phyloP scores from a whole-genome alignment of 1,140 invertebrate genomes.

The Bombus balteatus region DNA sequence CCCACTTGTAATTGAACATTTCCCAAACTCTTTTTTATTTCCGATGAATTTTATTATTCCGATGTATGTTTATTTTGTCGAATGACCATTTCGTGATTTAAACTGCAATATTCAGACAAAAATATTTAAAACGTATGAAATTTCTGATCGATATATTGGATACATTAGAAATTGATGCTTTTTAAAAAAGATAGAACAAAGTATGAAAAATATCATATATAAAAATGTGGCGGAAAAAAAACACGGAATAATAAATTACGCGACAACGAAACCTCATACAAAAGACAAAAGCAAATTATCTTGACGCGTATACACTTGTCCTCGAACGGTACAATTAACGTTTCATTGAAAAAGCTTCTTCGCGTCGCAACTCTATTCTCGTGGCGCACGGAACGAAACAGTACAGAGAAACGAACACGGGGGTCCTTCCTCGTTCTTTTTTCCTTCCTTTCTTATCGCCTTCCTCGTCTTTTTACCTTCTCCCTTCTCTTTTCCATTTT shows the following conservation, averaged over 20 bases:
- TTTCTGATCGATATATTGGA: no score
- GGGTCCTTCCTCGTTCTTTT: conserved; percentile 32
- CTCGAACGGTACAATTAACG: neutral
- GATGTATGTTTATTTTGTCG: no score
- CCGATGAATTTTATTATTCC: no score
- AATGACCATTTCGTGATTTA: no score
- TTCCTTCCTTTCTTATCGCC: conserved; percentile 28
- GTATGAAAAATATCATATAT: no score
- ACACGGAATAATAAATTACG: neutral
- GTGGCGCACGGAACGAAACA: conserved; percentile 23
- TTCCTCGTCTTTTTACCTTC: conserved; percentile 8
- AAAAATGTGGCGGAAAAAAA: neutral
- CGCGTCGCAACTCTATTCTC: conserved; percentile 19
- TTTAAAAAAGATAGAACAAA: no score
- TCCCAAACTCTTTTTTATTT: no score
- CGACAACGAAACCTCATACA: no score
- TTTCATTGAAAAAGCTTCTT: neutral
- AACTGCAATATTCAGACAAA: no score
- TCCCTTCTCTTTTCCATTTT: neutral
- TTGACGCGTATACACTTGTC: neutral
- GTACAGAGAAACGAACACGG: conserved; percentile 16
- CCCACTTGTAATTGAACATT: no score
- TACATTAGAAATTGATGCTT: no score
- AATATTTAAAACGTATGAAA: no score
- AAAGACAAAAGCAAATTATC: neutral